phyloP scores from a whole-genome alignment of 2,797 vertebrate species.

The Muraenolepis orangiensis region DNA sequence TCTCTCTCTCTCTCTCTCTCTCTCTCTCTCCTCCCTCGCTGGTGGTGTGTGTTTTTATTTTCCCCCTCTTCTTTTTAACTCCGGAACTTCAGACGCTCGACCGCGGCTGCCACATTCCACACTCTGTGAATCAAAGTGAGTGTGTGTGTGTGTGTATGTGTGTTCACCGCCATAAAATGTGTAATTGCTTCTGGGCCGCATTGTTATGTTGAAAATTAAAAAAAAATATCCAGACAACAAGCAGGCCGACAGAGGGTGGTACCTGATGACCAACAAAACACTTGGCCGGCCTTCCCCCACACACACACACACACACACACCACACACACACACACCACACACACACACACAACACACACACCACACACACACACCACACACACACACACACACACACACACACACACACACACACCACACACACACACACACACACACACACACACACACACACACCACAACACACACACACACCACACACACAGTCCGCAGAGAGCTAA shows the following conservation, averaged over 20 bases:
- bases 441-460: slow-evolving; percentile 45
- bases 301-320: slow-evolving; percentile 7
- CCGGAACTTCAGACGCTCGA: slow-evolving; percentile 41
- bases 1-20: slow-evolving; percentile 22
- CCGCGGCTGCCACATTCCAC: slow-evolving; percentile 64
- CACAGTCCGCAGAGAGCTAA: slow-evolving; percentile 53
- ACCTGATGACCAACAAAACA: slow-evolving; percentile 39
- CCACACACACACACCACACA: slow-evolving; percentile 12
- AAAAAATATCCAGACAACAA: slow-evolving; percentile 54
- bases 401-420: too few relatives aligned
- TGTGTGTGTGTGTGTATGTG: slow-evolving; percentile 9
- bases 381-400: slow-evolving; percentile 41
- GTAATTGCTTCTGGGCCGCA: slow-evolving; percentile 64
- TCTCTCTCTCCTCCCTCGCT: slow-evolving; percentile 56
- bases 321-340: slow-evolving; percentile 47
- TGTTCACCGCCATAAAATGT: slow-evolving; percentile 37
- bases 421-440: slow-evolving; percentile 7
- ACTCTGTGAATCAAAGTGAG: slow-evolving; percentile 17
- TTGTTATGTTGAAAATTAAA: slow-evolving; percentile 48
- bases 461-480: slow-evolving; percentile 21
- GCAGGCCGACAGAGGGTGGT: slow-evolving; percentile 28
- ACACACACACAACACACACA: too few relatives aligned
- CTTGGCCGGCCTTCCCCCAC: too few relatives aligned
- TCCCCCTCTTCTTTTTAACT: slow-evolving; percentile 52
- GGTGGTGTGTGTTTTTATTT: slow-evolving; percentile 34